Evolutionary conservation across 1,140 invertebrate genomes (phyloP).

Genomic region (Agraylea sexmaculata): DNA sequence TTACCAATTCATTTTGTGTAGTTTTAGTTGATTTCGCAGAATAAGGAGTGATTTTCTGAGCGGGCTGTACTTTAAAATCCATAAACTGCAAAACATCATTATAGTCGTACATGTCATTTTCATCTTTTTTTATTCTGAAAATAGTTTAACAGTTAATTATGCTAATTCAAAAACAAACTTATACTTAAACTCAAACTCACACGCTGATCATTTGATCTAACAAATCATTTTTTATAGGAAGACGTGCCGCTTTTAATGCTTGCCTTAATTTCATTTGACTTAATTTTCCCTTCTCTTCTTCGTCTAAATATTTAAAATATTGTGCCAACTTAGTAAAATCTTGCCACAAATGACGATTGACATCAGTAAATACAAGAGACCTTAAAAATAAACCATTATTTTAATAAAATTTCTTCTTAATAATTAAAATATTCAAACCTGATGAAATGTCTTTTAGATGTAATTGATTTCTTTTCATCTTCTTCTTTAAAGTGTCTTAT

Average conservation of each 20-base stretch:
- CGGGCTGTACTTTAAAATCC: slow-evolving; percentile 16
- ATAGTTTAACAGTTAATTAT: slow-evolving; percentile 1
- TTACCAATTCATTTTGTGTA: slow-evolving; percentile 5
- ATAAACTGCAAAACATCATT: slow-evolving; percentile 17
- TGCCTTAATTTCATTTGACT: slow-evolving; percentile 43
- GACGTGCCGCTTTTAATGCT: slow-evolving; percentile 47
- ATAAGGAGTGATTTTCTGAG: slow-evolving; percentile 10
- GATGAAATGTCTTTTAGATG: slow-evolving; percentile 37
- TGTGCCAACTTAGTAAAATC: slow-evolving; percentile 52
- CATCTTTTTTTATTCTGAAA: slow-evolving; percentile 14
- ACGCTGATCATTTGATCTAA: slow-evolving; percentile 55
- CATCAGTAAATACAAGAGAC: slow-evolving; percentile 52
- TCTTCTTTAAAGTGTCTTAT: slow-evolving; percentile 49
- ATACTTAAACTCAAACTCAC: slow-evolving; percentile 34
- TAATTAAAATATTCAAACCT: slow-evolving; percentile 24
- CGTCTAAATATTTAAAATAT: slow-evolving; percentile 51
- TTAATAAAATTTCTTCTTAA: slow-evolving; percentile 1
- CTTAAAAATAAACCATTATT: slow-evolving; percentile 21
- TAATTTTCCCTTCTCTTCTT: slow-evolving; percentile 42
- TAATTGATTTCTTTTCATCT: slow-evolving; percentile 32
- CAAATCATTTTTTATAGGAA: slow-evolving; percentile 54
- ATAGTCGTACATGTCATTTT: slow-evolving; percentile 2
- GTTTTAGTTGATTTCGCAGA: slow-evolving; percentile 16
- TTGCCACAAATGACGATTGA: slow-evolving; percentile 57
- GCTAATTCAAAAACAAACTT: neutral